Percentiles rank a stretch among this genome's conserved stretches.
phyloP scores from a whole-genome alignment of 2,888 invertebrate species.

The Lasioglossum leucozonium region DNA sequence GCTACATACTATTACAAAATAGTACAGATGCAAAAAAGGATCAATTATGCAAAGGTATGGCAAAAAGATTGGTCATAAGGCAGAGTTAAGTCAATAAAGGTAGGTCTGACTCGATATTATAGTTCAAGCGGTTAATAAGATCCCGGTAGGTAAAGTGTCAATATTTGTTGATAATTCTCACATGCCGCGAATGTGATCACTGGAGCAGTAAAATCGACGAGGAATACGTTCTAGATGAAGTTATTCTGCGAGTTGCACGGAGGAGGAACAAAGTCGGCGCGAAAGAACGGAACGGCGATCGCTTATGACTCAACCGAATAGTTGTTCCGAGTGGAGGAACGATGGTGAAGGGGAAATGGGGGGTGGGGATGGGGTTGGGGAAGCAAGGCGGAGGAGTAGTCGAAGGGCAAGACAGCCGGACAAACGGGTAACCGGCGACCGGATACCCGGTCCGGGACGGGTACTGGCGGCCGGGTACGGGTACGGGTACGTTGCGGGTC shows the following conservation, averaged over 20 bases:
- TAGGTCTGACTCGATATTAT: too few species aligned
- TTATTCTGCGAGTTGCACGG: neutral
- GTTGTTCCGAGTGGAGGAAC: constrained; percentile 16
- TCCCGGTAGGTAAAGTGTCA: too few species aligned
- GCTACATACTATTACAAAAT: too few species aligned
- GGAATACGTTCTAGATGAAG: neutral
- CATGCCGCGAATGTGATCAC: too few species aligned
- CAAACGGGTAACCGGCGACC: constrained; percentile 5
- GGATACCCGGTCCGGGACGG: constrained; percentile 8
- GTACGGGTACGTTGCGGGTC: constrained; percentile 1
- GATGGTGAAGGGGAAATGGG: neutral
- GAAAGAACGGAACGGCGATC: constrained; percentile 5
- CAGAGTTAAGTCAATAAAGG: too few species aligned
- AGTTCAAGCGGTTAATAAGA: too few species aligned
- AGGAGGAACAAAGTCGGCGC: neutral
- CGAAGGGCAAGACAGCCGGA: constrained; percentile 47
- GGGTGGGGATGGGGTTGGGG: neutral
- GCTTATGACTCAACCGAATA: constrained; percentile 10
- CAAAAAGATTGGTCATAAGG: too few species aligned
- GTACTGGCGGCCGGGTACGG: neutral
- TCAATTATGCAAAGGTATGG: too few species aligned
- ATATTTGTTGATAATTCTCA: too few species aligned
- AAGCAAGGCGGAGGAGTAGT: constrained; percentile 17
- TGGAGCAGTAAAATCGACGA: neutral
- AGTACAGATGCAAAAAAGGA: too few species aligned